Evolutionary conservation across 2,888 invertebrate genomes (phyloP), one percentile per base, ranked within the genome.

Genomic region (Parnassius mnemosyne): DNA sequence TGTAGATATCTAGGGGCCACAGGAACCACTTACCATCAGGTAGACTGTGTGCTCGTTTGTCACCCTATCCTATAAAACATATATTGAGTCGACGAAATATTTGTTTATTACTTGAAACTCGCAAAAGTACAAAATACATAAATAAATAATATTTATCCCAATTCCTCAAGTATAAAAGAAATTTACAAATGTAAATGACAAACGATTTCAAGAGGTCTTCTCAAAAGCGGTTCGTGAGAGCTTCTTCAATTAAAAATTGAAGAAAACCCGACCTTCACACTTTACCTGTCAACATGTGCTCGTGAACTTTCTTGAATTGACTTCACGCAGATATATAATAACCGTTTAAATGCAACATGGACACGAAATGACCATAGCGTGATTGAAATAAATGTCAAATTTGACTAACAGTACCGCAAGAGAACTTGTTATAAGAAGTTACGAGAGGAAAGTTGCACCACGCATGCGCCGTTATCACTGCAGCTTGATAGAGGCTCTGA

Each of bases 391-490:
- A 71, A 66, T 69, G 69, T 71, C 54, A 75, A 65, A 76, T 70
- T 81, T 57, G 69, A 42, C 53, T 70, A 65, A 66, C 60, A 13
- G 54, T 47, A 61, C 51, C 54, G 57, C 57, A 64, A 61, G 52
- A 53, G 47, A 51, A 55, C 57, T 55, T 54, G 58, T 60, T 34
- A 16, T n/a, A 25, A 56, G 49, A 79, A 78, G 80, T 69, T 80
- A 69, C 66, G 67, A 77, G 77, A 78, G 74, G 71, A 77, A 77
- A 79, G 80, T 83, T 85, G 85, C 81, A 83, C 67, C 61, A 74
- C 88, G 90, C 90, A 83, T 81, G 89, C 89, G 89, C 71, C 64
- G 65, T 75, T 59, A 64, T 67, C 78, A 81, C 79, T 89, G 89
- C 89, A 89, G 89, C 83, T 83, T 77, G 77, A 78, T 76, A 76